Evolutionary conservation across 2,113 vertebrate genomes (phyloP).

Genomic region (Ciconia boyciana): DNA sequence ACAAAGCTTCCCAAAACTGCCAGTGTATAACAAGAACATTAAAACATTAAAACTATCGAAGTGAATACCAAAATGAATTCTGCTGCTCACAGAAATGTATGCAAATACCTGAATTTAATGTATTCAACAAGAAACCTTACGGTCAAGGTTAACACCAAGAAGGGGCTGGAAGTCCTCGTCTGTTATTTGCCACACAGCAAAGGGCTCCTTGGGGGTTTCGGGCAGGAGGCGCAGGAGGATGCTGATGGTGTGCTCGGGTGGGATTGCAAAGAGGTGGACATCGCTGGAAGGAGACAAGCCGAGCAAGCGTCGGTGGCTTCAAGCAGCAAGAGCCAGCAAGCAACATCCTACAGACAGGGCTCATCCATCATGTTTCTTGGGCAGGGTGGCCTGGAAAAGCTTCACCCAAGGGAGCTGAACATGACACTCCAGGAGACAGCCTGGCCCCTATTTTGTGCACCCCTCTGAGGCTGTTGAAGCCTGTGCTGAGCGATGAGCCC

Average conservation of each 20-base stretch:
- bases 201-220: conserved; percentile 82
- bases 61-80: background rate
- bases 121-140: conserved; percentile 72
- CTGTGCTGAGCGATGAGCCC: background rate
- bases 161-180: conserved; percentile 88
- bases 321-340: background rate
- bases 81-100: background rate
- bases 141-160: conserved; percentile 86
- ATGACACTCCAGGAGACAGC: accelerated
- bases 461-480: background rate
- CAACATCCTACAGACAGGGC: background rate
- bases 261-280: conserved; percentile 78
- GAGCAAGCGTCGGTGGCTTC: accelerated
- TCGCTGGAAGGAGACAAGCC: conserved; percentile 43
- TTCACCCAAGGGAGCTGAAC: accelerated
- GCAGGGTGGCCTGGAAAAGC: background rate
- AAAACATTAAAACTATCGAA: background rate
- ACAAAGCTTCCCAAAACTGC: background rate
- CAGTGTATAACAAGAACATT: background rate
- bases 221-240: conserved; percentile 86
- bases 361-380: accelerated
- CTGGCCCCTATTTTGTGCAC: background rate
- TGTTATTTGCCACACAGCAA: conserved; percentile 89
- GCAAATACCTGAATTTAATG: background rate
- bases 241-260: conserved; percentile 82